phyloP scores from a whole-genome alignment of 2,113 vertebrate genomes.

The Neomonachus schauinslandi region DNA sequence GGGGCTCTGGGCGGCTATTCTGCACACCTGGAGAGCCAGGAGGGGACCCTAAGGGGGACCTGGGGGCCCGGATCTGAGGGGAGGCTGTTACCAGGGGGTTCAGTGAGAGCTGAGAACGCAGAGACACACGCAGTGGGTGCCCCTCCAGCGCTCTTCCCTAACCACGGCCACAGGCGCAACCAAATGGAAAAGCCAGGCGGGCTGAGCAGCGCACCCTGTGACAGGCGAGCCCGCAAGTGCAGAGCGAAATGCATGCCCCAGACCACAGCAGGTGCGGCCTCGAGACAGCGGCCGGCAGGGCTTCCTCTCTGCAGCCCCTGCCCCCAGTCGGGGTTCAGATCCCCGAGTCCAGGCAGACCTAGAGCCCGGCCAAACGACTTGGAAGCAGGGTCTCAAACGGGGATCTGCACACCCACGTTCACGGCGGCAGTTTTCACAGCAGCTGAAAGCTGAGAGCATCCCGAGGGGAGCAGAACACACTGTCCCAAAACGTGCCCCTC shows the following conservation, averaged over 20 bases:
- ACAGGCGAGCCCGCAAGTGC: background rate
- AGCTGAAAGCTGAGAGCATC: background rate
- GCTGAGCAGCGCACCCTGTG: background rate
- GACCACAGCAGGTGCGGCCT: background rate
- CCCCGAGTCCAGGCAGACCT: background rate
- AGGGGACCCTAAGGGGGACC: background rate
- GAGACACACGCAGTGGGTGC: accelerated
- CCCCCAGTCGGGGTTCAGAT: background rate
- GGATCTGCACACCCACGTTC: background rate
- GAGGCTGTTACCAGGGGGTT: too few relatives aligned
- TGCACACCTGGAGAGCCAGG: background rate
- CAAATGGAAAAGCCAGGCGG: background rate
- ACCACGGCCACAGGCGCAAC: too few relatives aligned
- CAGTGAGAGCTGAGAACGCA: background rate
- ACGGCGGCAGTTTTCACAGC: background rate
- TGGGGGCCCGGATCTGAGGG: background rate
- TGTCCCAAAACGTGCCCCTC: background rate
- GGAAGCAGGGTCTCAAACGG: background rate
- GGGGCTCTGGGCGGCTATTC: background rate
- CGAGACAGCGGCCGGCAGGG: background rate
- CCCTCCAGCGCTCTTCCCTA: background rate
- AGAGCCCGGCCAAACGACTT: background rate
- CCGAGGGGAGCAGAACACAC: background rate
- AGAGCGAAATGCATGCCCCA: background rate
- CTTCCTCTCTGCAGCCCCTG: background rate